These are phyloP conservation scores for Prunella strophiata DNA, from an alignment of 2,797 vertebrate species.

Conservation along the genomic window DNA sequence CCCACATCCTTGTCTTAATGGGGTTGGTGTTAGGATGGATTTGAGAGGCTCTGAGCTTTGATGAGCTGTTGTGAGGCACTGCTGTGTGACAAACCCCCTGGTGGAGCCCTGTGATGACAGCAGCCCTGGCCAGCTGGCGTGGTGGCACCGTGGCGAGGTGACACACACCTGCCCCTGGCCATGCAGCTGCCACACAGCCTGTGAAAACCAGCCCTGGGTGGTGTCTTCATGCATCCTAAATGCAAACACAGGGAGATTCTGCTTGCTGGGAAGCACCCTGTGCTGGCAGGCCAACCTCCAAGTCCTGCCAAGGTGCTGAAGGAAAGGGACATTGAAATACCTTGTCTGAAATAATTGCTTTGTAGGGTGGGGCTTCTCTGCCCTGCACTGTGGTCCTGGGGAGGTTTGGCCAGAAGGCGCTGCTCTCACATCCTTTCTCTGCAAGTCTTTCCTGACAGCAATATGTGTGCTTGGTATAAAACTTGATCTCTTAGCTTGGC, in stretches of 20 bases:
- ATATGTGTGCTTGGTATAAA: background rate
- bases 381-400: fast-evolving
- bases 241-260: fast-evolving
- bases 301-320: background rate
- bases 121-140: background rate
- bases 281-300: background rate
- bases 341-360: background rate
- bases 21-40: fast-evolving
- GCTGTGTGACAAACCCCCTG: background rate
- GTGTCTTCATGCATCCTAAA: too few relatives aligned
- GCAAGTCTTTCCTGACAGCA: background rate
- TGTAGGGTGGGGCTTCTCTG: background rate
- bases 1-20: fast-evolving
- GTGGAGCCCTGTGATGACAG: background rate
- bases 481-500: background rate
- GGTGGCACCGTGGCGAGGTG: fast-evolving
- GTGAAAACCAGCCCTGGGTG: background rate
- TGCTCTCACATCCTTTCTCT: background rate
- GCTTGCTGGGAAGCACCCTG: background rate
- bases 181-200: background rate
- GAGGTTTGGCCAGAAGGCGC: background rate
- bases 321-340: background rate
- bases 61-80: background rate
- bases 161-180: background rate
- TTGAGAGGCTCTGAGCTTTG: background rate